These are phyloP conservation scores for Bradypodion pumilum DNA, from an alignment of 2,797 vertebrate species.

Conservation along the genomic window DNA sequence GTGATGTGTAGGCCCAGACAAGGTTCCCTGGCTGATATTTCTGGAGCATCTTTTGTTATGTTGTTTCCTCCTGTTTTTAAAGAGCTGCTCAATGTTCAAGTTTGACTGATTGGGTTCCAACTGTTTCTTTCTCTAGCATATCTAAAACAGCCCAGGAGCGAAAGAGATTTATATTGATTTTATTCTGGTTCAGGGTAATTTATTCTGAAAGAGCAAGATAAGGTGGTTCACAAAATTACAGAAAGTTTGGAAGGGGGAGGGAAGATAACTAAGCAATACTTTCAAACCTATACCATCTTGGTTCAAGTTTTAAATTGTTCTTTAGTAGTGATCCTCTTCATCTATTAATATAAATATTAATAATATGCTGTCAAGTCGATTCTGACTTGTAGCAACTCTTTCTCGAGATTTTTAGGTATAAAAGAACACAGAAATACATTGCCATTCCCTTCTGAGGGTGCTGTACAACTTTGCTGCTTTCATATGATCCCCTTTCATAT, in stretches of 20 bases:
- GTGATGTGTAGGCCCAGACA: slow-evolving; percentile 11
- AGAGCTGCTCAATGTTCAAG: slow-evolving; percentile 10
- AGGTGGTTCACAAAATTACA: neutral
- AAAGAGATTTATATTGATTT: neutral
- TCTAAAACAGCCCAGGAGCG: neutral
- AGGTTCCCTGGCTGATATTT: slow-evolving; percentile 13
- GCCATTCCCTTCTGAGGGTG: too few species aligned
- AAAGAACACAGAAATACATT: too few species aligned
- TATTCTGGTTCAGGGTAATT: neutral
- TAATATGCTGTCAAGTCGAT: too few species aligned
- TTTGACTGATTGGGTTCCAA: slow-evolving; percentile 3
- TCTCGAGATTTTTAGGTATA: too few species aligned
- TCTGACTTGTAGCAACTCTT: too few species aligned
- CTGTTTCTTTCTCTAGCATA: neutral
- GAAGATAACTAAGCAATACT: too few species aligned
- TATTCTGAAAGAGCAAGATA: neutral
- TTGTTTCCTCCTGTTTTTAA: slow-evolving; percentile 25
- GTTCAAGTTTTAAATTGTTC: too few species aligned
- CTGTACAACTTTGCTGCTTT: too few species aligned
- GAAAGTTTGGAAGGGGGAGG: neutral
- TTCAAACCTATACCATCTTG: too few species aligned
- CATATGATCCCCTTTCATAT: too few species aligned
- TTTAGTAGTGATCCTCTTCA: too few species aligned
- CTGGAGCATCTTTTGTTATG: slow-evolving; percentile 13
- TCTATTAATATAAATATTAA: too few species aligned